A percentile compares a stretch with the other conserved stretches of the same genome.
phyloP scores from a whole-genome alignment of 2,797 vertebrate genomes.

The Anguilla obscura region DNA sequence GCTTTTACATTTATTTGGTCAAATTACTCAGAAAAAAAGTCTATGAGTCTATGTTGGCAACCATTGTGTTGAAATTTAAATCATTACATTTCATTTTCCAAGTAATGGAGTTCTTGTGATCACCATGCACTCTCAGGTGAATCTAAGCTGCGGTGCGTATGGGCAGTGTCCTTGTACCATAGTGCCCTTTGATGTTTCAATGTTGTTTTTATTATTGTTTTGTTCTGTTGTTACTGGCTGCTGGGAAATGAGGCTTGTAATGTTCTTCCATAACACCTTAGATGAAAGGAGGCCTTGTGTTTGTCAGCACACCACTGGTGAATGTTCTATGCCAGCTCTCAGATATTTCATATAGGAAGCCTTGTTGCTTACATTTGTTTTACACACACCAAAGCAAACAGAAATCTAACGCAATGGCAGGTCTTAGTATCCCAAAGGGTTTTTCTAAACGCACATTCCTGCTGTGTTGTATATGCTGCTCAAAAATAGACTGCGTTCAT shows the following conservation, averaged over 20 bases:
- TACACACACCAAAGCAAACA: constrained; percentile 1
- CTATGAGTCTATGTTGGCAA: background rate
- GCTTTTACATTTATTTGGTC: background rate
- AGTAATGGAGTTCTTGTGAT: background rate
- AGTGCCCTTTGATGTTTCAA: background rate
- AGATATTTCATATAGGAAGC: background rate
- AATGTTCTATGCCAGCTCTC: background rate
- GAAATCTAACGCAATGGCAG: constrained; percentile 11
- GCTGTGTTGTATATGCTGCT: background rate
- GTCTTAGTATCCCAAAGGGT: background rate
- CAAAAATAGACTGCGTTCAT: background rate
- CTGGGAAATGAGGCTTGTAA: background rate
- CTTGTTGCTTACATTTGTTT: background rate
- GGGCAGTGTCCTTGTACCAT: background rate
- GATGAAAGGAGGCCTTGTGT: background rate
- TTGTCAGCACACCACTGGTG: background rate
- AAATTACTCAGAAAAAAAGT: background rate
- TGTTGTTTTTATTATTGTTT: background rate
- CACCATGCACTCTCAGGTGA: background rate
- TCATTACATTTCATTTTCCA: background rate
- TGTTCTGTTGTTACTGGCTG: background rate
- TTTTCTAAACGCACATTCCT: background rate
- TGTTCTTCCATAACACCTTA: background rate
- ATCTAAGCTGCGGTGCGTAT: background rate
- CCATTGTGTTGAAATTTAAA: background rate